Conservation (phyloP, 1,140 invertebrate species). For the Pomacea maculata region DNA sequence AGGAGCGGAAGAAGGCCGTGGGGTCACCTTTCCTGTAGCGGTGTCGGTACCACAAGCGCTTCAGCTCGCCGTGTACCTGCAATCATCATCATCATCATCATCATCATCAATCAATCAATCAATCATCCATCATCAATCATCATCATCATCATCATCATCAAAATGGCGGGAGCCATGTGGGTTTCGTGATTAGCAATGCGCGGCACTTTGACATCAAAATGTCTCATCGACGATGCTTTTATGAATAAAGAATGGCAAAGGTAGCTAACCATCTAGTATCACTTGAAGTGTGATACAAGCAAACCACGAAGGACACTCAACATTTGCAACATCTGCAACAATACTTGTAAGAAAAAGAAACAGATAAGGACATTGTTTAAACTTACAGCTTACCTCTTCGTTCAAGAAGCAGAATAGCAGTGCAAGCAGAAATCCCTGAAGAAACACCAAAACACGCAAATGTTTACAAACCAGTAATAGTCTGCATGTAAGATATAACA, state of each 20-base stretch:
- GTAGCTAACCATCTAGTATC: no score
- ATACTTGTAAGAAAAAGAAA: not conserved
- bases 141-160: not conserved
- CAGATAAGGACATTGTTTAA: no score
- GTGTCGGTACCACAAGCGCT: constrained; percentile 32
- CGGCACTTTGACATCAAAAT: no score
- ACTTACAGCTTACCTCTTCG: constrained; percentile 77
- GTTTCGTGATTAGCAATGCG: no score
- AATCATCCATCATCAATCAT: not conserved
- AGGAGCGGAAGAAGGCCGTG: constrained; percentile 19
- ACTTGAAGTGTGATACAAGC: no score
- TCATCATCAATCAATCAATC: not conserved
- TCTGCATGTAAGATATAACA: no score
- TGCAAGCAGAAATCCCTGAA: constrained; percentile 69
- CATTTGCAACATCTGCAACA: no score
- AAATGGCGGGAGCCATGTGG: no score
- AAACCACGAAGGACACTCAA: no score
- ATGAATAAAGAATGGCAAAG: no score
- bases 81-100: not conserved
- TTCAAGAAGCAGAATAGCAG: constrained; percentile 93
- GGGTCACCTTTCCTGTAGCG: constrained; percentile 22
- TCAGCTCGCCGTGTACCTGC: constrained; percentile 36
- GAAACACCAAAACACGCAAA: not conserved
- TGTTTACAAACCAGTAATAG: no score
- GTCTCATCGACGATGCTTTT: no score